Conservation (phyloP, 2,113 vertebrate genomes). For the Pseudolaguvia tuberculata region DNA sequence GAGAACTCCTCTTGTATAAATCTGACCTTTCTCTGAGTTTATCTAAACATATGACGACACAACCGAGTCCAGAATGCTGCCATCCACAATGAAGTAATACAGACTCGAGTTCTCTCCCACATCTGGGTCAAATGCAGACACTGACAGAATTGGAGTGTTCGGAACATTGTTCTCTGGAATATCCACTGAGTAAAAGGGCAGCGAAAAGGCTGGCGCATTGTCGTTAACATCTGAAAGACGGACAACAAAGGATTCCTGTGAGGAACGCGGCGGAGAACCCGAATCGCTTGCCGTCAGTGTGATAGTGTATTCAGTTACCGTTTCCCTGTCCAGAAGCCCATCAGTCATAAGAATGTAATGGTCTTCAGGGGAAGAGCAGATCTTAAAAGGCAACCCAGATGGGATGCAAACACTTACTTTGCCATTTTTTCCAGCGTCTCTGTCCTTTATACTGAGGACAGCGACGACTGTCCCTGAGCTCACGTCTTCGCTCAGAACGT, state of each 20-base stretch:
- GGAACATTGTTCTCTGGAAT: conserved; percentile 73
- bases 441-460: conserved; percentile 70
- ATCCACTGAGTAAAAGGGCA: conserved; percentile 66
- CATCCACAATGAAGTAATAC: conserved; percentile 69
- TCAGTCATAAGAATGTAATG: conserved; percentile 74
- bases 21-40: conserved; percentile 65
- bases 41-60: conserved; percentile 70
- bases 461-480: too few species aligned
- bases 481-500: too few species aligned
- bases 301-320: conserved; percentile 55
- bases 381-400: conserved; percentile 62
- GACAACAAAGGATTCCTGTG: conserved; percentile 63
- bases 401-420: conserved; percentile 64
- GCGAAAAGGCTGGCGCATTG: conserved; percentile 67
- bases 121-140: conserved; percentile 70
- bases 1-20: conserved; percentile 62
- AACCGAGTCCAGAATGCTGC: conserved; percentile 51
- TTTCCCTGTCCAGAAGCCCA: conserved; percentile 58
- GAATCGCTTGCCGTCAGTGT: conserved; percentile 70
- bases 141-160: conserved; percentile 61
- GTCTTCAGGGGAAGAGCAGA: conserved; percentile 64
- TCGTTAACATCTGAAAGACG: conserved; percentile 74
- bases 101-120: conserved; percentile 66
- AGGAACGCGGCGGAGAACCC: conserved; percentile 68
- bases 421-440: conserved; percentile 69